These are phyloP conservation scores for Nyctibius bracteatus DNA, from an alignment of 2,113 vertebrate genomes.

Conservation along the genomic window DNA sequence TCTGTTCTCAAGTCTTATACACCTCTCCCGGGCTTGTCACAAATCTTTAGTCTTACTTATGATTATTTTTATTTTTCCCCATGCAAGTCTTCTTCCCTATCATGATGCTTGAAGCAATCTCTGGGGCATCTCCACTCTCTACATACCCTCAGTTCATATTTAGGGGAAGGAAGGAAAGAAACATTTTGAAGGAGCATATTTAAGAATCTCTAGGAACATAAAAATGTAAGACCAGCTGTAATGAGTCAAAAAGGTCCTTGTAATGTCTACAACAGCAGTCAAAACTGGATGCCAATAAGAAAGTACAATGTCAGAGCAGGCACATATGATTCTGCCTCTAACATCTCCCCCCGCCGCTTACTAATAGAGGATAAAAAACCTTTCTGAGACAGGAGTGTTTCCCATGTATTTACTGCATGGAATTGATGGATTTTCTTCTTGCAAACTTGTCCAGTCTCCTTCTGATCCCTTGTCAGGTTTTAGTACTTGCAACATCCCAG, in stretches of 20 bases:
- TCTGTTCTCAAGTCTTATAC: neutral
- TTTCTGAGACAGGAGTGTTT: neutral
- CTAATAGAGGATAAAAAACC: neutral
- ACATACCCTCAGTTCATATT: neutral
- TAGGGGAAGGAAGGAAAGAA: neutral
- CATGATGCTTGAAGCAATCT: neutral
- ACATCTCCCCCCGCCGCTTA: fast-evolving
- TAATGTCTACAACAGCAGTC: neutral
- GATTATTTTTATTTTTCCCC: neutral
- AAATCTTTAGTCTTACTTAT: neutral
- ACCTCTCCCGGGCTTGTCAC: neutral
- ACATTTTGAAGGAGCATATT: neutral
- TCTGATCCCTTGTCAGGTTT: neutral
- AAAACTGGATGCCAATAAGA: neutral
- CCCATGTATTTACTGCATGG: neutral
- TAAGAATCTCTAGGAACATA: neutral
- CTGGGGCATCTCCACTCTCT: neutral
- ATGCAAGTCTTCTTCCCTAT: neutral
- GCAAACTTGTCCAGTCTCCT: neutral
- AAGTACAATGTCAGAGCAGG: neutral
- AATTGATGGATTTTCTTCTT: neutral
- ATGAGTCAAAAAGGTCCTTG: neutral
- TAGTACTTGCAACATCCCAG: neutral
- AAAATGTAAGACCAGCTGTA: neutral
- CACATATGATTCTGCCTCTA: neutral